Conservation (phyloP, 2,888 invertebrate genomes). For the Drosophila kuntzei region DNA sequence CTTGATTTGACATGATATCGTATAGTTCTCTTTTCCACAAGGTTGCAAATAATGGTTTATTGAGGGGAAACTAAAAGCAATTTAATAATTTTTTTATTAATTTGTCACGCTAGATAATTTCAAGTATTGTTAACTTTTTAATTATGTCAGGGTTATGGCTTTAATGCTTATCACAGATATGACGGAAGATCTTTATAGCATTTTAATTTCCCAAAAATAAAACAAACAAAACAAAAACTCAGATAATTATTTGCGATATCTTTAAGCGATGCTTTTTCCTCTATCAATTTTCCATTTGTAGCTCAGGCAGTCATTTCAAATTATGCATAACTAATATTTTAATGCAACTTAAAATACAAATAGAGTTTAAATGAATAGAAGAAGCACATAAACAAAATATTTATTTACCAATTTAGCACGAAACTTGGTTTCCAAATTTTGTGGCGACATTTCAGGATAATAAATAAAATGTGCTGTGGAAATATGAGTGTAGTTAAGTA, state of each 20-base stretch:
- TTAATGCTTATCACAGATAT: conserved; percentile 23
- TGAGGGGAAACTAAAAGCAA: background rate
- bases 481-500: conserved; percentile 1
- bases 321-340: background rate
- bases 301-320: background rate
- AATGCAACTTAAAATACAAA: background rate
- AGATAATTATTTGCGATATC: no score
- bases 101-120: conserved; percentile 3
- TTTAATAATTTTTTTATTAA: background rate
- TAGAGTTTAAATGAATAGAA: background rate
- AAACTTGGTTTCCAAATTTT: conserved; percentile 2
- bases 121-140: conserved; percentile 22
- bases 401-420: background rate
- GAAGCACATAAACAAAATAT: background rate
- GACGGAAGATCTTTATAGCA: background rate
- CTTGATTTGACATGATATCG: conserved; percentile 16
- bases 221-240: background rate
- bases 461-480: conserved; percentile 1
- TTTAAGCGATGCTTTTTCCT: background rate
- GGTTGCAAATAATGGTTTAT: background rate
- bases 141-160: conserved; percentile 36
- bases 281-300: background rate
- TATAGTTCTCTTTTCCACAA: background rate
- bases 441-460: conserved; percentile 4
- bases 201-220: conserved; percentile 2